phyloP scores from a whole-genome alignment of 2,113 vertebrate species.

The Dipodomys ordii region DNA sequence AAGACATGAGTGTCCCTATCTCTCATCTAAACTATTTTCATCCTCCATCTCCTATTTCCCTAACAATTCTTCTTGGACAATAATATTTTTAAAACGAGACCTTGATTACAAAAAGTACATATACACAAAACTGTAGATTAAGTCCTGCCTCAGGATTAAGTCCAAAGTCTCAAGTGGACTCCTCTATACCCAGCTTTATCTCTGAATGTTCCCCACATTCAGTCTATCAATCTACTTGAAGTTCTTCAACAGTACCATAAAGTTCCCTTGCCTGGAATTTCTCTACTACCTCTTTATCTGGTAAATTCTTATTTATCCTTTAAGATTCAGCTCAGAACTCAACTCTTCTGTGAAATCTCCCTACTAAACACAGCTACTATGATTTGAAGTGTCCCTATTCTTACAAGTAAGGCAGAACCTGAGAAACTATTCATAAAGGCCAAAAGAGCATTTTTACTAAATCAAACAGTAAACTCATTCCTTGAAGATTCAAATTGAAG shows the following conservation, averaged over 20 bases:
- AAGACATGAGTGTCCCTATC: background rate
- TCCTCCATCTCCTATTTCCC: background rate
- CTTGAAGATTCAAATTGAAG: slow-evolving; percentile 26
- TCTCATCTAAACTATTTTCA: background rate
- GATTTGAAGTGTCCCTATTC: background rate
- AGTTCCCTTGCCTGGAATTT: background rate
- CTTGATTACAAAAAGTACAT: background rate
- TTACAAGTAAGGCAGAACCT: slow-evolving; percentile 21
- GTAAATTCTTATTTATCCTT: slow-evolving; percentile 27
- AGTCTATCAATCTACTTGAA: slow-evolving; percentile 5
- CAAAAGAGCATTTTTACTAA: background rate
- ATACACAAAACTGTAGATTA: background rate
- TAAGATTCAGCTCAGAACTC: slow-evolving; percentile 26
- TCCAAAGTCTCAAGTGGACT: background rate
- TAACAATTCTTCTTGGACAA: background rate
- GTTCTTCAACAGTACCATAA: background rate
- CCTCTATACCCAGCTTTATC: background rate
- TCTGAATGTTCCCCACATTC: background rate
- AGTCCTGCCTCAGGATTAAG: slow-evolving; percentile 1
- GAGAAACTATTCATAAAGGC: slow-evolving; percentile 42
- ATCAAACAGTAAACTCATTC: background rate
- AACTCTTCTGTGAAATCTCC: background rate
- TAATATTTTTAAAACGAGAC: slow-evolving; percentile 44
- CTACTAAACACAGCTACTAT: background rate
- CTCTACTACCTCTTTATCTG: background rate